Evolutionary conservation across 37 sponge, comb jelly and placozoan species (phyloP).

Genomic region (Agelas oroides): DNA sequence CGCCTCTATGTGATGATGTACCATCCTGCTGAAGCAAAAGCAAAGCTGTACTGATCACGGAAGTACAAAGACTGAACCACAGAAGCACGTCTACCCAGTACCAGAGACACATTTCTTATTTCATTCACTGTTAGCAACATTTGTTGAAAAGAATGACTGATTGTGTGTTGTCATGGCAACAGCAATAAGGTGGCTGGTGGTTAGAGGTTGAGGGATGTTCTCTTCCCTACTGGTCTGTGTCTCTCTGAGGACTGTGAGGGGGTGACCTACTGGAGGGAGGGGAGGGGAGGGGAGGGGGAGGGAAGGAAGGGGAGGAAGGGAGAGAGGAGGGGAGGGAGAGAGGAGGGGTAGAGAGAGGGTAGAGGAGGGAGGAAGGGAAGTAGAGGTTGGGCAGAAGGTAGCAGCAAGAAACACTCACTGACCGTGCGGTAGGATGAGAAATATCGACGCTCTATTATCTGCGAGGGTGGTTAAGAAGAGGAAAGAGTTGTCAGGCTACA

Average conservation of each 20-base stretch:
- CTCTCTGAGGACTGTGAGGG: not conserved
- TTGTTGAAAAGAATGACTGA: too few relatives aligned
- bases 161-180: too few relatives aligned
- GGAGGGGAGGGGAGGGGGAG: not conserved
- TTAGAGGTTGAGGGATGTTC: too few relatives aligned
- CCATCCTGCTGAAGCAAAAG: conserved; percentile 3
- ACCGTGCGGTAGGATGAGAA: conserved; percentile 20
- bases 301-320: not conserved
- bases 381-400: too few relatives aligned
- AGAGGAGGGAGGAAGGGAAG: too few relatives aligned
- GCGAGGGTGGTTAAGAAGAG: not conserved
- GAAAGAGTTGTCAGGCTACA: not conserved
- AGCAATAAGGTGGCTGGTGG: too few relatives aligned
- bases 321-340: not conserved
- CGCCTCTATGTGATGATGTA: conserved; percentile 34
- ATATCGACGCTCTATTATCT: conserved; percentile 21
- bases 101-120: too few relatives aligned
- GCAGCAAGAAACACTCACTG: not conserved
- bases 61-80: too few relatives aligned
- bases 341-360: not conserved
- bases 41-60: conserved; percentile 6
- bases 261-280: not conserved
- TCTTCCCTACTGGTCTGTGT: not conserved
- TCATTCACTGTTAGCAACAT: too few relatives aligned
- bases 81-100: too few relatives aligned